phyloP scores from a whole-genome alignment of 2,888 invertebrate species.

The Philereme transversata region DNA sequence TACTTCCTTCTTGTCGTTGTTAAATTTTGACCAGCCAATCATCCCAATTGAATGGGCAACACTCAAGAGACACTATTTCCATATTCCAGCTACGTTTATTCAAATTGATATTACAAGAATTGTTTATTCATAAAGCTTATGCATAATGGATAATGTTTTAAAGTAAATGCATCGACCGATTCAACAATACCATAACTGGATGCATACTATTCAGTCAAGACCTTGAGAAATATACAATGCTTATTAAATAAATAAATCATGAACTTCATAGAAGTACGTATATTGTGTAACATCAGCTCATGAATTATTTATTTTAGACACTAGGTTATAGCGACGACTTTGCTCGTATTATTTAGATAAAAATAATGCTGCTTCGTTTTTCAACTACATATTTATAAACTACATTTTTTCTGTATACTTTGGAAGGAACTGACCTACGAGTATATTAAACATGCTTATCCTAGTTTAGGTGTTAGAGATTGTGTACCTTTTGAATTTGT shows the following conservation, averaged over 20 bases:
- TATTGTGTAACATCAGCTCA: too few relatives aligned
- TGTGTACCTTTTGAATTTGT: too few relatives aligned
- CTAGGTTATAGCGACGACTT: too few relatives aligned
- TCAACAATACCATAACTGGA: constrained; percentile 8
- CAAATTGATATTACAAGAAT: constrained; percentile 4
- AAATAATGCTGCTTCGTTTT: too few relatives aligned
- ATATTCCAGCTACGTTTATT: constrained; percentile 4
- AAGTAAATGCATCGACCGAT: constrained; percentile 24
- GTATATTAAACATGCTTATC: too few relatives aligned
- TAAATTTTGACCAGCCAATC: background rate
- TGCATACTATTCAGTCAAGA: constrained; percentile 7
- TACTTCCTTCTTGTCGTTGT: background rate
- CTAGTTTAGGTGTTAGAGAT: too few relatives aligned
- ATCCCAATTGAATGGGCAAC: background rate
- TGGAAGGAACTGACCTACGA: too few relatives aligned
- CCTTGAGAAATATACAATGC: constrained; percentile 12
- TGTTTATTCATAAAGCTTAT: constrained; percentile 14
- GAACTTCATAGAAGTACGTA: background rate
- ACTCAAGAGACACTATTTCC: background rate
- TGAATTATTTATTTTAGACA: too few relatives aligned
- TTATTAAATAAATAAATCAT: constrained; percentile 18
- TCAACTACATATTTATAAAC: too few relatives aligned
- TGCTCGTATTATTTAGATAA: too few relatives aligned
- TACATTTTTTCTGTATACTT: too few relatives aligned
- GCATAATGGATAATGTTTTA: constrained; percentile 17